Conservation (phyloP, 2,113 vertebrate species). For the Baryphthengus martii region DNA sequence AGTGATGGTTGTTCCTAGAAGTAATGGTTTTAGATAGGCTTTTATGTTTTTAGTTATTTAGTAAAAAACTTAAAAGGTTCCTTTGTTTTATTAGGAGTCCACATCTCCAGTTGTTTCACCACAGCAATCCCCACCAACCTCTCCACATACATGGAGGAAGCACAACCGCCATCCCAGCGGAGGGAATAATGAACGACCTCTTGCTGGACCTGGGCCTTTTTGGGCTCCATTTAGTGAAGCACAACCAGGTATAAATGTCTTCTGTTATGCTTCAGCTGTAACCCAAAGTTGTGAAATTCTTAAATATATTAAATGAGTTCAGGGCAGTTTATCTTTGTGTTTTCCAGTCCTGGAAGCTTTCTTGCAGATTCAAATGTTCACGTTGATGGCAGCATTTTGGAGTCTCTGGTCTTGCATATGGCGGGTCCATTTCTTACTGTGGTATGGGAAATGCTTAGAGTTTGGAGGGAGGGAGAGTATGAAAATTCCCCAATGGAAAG, state of each 20-base stretch:
- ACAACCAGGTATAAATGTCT: conserved; percentile 81
- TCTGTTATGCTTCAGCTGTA: conserved; percentile 23
- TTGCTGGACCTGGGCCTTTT: conserved; percentile 81
- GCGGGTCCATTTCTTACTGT: not conserved
- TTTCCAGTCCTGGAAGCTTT: not conserved
- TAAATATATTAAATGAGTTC: not conserved
- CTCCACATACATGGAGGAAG: conserved; percentile 93
- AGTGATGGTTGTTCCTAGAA: not conserved
- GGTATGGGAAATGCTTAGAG: not conserved
- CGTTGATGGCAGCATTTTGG: not conserved
- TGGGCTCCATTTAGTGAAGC: conserved; percentile 93
- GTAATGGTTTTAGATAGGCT: not conserved
- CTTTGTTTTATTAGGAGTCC: conserved; percentile 82
- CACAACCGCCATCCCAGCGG: conserved; percentile 93
- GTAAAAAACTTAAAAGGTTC: conserved; percentile 31
- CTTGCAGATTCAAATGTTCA: not conserved
- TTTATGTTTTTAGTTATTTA: conserved; percentile 3
- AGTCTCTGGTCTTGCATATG: not conserved
- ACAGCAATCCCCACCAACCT: conserved; percentile 92
- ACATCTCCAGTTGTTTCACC: conserved; percentile 95
- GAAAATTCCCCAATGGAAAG: not conserved
- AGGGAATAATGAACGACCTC: conserved; percentile 84
- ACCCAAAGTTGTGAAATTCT: not conserved
- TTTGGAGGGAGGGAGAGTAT: not conserved
- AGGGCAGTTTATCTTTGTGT: not conserved